Conservation (phyloP, 2,797 vertebrate genomes). For the Chlorospingus semifuscus region DNA sequence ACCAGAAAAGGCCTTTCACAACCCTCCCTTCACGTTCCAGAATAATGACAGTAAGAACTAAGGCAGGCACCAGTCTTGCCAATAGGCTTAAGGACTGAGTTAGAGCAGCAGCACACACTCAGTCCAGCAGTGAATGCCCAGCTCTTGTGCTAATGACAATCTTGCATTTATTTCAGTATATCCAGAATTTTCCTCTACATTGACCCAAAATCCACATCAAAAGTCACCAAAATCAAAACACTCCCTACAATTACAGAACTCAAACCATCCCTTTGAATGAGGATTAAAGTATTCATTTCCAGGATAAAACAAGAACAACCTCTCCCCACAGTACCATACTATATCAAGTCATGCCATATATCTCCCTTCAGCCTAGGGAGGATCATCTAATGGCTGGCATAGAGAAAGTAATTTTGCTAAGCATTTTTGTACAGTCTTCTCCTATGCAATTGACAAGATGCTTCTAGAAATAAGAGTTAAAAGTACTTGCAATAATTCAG, state of each 20-base stretch:
- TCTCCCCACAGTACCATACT: neutral
- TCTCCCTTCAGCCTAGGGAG: neutral
- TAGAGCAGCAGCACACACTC: neutral
- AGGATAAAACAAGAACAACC: neutral
- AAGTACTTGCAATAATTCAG: neutral
- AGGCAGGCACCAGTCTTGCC: neutral
- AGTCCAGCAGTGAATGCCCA: neutral
- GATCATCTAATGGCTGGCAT: neutral
- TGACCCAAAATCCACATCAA: slow-evolving; percentile 49
- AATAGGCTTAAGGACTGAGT: neutral
- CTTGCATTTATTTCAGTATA: neutral
- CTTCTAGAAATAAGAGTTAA: neutral
- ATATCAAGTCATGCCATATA: neutral
- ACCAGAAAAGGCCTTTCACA: neutral
- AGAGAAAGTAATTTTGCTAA: neutral
- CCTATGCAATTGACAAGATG: neutral
- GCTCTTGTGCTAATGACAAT: neutral
- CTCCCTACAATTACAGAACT: slow-evolving; percentile 36
- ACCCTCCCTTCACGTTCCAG: neutral
- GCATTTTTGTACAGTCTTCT: neutral
- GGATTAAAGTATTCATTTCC: neutral
- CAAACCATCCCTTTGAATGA: neutral
- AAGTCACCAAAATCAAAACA: neutral
- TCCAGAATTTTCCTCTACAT: neutral
- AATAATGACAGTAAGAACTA: neutral